Percentiles rank a stretch among this genome's conserved stretches.
Conservation (phyloP, 2,888 invertebrate species). For the Brachypalpus laphriformis region DNA sequence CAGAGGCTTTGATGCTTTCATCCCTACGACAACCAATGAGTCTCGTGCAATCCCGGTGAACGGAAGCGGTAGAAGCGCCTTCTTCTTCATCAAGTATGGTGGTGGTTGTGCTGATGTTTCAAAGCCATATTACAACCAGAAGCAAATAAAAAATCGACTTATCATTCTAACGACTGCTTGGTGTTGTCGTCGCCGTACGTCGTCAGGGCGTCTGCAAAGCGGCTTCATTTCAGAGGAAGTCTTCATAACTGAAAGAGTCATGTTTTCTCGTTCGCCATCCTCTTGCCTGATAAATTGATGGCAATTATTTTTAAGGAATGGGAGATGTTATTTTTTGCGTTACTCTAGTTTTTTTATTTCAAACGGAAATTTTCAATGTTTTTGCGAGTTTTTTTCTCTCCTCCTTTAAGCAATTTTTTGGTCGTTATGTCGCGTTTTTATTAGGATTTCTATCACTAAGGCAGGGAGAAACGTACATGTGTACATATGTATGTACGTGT, state of each 20-base stretch:
- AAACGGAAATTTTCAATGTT: conserved; percentile 12
- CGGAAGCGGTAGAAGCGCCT: conserved; percentile 15
- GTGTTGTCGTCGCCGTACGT: conserved; percentile 5
- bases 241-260: conserved; percentile 17
- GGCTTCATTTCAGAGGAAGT: conserved; percentile 20
- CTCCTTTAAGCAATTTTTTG: background rate
- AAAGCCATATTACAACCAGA: conserved; percentile 5
- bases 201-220: conserved; percentile 8
- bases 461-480: no score
- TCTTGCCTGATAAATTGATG: conserved; percentile 43
- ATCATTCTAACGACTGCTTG: conserved; percentile 30
- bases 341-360: background rate
- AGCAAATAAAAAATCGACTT: conserved; percentile 34
- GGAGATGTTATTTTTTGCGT: conserved; percentile 24
- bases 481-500: no score
- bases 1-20: conserved; percentile 31
- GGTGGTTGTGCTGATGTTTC: background rate
- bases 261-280: conserved; percentile 11
- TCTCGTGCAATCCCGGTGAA: conserved; percentile 4
- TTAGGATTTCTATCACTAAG: conserved; percentile 20
- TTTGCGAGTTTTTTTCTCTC: background rate
- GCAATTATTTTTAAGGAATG: conserved; percentile 41
- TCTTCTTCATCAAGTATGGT: background rate
- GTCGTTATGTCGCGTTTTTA: conserved; percentile 32
- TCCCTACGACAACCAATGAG: background rate